Evolutionary conservation across 2,797 vertebrate species (phyloP).

Genomic region (Atherinosoma microstoma): DNA sequence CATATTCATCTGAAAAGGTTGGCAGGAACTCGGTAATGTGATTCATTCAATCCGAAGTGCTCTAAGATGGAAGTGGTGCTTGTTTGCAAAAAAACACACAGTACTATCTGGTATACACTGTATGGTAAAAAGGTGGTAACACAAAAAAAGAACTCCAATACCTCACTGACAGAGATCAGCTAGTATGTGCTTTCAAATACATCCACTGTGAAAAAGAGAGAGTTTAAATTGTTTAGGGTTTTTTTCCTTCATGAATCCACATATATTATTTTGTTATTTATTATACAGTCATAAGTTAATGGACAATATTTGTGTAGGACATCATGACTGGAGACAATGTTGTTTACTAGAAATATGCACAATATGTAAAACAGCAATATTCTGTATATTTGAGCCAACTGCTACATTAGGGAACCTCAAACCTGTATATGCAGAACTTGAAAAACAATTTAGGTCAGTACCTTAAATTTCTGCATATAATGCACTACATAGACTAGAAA

Average conservation of each 20-base stretch:
- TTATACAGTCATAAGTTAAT: no score
- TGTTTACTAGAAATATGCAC: background rate
- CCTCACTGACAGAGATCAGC: conserved; percentile 1
- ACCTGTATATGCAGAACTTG: background rate
- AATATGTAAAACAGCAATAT: background rate
- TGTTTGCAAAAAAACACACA: background rate
- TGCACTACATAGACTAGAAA: background rate
- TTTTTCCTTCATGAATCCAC: background rate
- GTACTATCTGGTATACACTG: background rate
- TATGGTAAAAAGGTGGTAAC: background rate
- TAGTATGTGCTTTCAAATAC: background rate
- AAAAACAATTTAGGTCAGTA: conserved; percentile 1
- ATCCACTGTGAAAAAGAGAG: background rate
- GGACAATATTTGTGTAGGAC: background rate
- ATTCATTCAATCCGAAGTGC: conserved; percentile 16
- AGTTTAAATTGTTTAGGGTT: background rate
- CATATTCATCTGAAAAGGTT: conserved; percentile 15
- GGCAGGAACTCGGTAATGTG: conserved; percentile 10
- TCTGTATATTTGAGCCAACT: background rate
- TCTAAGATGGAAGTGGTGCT: conserved; percentile 26
- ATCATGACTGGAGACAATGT: background rate
- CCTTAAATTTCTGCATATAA: background rate
- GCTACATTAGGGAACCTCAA: background rate
- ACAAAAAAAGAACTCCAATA: conserved; percentile 10
- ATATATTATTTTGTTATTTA: background rate